Evolutionary conservation across 2,797 vertebrate genomes (phyloP).

Genomic region (Masticophis lateralis): DNA sequence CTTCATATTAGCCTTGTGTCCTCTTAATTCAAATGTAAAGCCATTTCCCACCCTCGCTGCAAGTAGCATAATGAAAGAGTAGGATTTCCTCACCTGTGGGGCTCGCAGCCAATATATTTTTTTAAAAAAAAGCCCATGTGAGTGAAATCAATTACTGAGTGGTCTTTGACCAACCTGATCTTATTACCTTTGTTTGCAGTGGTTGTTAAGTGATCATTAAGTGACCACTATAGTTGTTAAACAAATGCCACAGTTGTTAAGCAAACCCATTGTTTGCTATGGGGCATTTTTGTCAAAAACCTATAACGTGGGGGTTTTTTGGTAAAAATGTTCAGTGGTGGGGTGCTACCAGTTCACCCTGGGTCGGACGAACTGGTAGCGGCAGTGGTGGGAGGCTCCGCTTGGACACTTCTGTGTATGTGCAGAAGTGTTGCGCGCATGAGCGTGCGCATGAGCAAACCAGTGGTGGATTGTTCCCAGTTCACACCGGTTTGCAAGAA

Average conservation of each 20-base stretch:
- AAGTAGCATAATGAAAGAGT: constrained; percentile 6
- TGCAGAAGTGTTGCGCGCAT: too few species aligned
- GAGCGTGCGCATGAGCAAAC: too few species aligned
- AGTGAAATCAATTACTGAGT: not conserved
- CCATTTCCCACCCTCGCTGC: constrained; percentile 38
- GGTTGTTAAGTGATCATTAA: not conserved
- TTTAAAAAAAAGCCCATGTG: not conserved
- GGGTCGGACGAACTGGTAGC: too few species aligned
- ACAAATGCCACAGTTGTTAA: too few species aligned
- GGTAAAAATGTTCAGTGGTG: too few species aligned
- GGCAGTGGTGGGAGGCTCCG: too few species aligned
- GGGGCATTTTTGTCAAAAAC: not conserved
- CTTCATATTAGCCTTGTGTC: constrained; percentile 20
- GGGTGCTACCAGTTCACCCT: too few species aligned
- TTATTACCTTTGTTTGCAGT: not conserved
- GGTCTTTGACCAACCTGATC: not conserved
- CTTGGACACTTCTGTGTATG: too few species aligned
- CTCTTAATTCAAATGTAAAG: constrained; percentile 66
- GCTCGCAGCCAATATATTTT: constrained; percentile 14
- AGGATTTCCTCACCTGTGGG: constrained; percentile 14
- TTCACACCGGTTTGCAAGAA: too few species aligned
- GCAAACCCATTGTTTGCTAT: not conserved
- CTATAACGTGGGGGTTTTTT: too few species aligned
- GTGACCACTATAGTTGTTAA: not conserved
- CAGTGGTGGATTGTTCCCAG: too few species aligned